A percentile compares a stretch with the other conserved stretches of the same genome.
phyloP scores from a whole-genome alignment of 2,888 invertebrate genomes.

The Heliconius ethilla region DNA sequence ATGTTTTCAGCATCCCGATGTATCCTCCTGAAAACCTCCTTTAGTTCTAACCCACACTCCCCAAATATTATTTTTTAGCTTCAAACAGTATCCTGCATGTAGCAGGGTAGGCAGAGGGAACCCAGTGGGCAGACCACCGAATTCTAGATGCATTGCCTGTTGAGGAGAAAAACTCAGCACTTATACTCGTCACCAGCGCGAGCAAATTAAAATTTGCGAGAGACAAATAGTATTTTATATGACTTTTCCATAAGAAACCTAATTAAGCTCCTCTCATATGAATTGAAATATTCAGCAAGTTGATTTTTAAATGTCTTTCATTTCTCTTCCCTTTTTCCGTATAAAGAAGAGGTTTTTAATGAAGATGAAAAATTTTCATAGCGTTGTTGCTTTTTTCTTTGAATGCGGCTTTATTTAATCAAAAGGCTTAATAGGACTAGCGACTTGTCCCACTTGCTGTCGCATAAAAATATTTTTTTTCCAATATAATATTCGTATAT shows the following conservation, averaged over 20 bases:
- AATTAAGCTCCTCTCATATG: not conserved
- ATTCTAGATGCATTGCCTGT: too few relatives aligned
- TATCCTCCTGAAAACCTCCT: too few relatives aligned
- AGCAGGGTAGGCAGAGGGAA: not conserved
- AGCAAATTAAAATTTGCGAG: not conserved
- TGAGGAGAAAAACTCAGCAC: not conserved
- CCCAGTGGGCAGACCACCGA: not conserved
- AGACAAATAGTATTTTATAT: not conserved
- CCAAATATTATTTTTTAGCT: too few relatives aligned
- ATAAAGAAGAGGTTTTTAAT: not conserved
- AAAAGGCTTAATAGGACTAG: not conserved
- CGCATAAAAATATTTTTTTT: not conserved
- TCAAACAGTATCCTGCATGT: not conserved
- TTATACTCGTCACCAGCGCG: not conserved
- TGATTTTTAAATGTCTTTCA: constrained; percentile 8
- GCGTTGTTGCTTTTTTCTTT: not conserved
- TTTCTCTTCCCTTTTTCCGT: not conserved
- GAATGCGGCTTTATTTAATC: not conserved
- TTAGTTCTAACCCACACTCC: too few relatives aligned
- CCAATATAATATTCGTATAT: not conserved
- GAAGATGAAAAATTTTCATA: constrained; percentile 20
- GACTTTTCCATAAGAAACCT: not conserved
- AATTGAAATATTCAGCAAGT: constrained; percentile 4
- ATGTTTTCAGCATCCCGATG: not conserved
- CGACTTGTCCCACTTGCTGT: not conserved